Evolutionary conservation across 2,888 invertebrate genomes (phyloP).

Genomic region (Platycheirus rosarum): DNA sequence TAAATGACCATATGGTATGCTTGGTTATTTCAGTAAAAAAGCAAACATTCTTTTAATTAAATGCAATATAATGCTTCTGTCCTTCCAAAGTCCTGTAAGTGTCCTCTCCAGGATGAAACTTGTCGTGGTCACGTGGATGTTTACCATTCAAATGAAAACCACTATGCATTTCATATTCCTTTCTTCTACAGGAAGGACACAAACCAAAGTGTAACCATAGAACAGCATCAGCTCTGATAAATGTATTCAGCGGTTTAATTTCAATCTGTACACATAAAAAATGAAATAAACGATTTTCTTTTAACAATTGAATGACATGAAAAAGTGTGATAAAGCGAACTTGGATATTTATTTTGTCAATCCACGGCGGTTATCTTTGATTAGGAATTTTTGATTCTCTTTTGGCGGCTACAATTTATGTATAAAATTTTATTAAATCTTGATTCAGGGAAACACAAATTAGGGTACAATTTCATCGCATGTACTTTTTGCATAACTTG

Average conservation of each 20-base stretch:
- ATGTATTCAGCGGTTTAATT: constrained; percentile 34
- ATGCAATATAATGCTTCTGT: constrained; percentile 3
- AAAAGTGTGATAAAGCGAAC: neutral
- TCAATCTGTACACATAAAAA: constrained; percentile 6
- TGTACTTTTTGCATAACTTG: too few species aligned
- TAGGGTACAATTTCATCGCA: too few species aligned
- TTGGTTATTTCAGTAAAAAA: constrained; percentile 5
- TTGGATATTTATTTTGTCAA: neutral
- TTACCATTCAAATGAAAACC: constrained; percentile 45
- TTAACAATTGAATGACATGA: too few species aligned
- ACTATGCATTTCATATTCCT: constrained; percentile 43
- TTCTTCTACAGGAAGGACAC: constrained; percentile 26
- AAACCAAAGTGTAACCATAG: constrained; percentile 38
- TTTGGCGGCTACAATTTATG: too few species aligned
- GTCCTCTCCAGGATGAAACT: constrained; percentile 19
- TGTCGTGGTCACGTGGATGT: constrained; percentile 29
- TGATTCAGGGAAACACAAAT: too few species aligned
- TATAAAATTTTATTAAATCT: too few species aligned
- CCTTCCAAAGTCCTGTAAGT: neutral
- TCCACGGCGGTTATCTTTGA: too few species aligned
- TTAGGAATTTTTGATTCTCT: too few species aligned
- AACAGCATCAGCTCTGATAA: constrained; percentile 15
- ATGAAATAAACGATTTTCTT: constrained; percentile 2
- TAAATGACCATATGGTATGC: neutral
- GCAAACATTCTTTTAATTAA: constrained; percentile 26